These are phyloP conservation scores for Oscheius sp. DNA, from an alignment of 2,888 invertebrate species.

Conservation along the genomic window DNA sequence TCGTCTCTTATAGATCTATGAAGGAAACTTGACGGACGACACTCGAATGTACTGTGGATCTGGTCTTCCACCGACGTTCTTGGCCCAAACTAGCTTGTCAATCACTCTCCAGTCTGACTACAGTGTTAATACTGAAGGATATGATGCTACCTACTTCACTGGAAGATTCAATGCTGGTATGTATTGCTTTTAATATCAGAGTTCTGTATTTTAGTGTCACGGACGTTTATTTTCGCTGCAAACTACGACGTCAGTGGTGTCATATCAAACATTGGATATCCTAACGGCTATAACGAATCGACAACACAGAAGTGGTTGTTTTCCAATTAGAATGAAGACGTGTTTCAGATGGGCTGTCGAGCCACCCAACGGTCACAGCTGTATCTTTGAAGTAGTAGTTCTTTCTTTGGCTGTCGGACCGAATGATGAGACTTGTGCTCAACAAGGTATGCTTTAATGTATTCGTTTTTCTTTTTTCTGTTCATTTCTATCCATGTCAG, in stretches of 20 bases:
- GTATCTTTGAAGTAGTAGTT: conserved; percentile 10
- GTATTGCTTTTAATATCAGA: not conserved
- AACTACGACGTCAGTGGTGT: conserved; percentile 47
- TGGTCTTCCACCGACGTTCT: conserved; percentile 44
- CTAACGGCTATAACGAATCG: conserved; percentile 48
- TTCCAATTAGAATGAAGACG: not conserved
- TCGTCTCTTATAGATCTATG: conserved; percentile 9
- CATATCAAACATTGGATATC: conserved; percentile 62
- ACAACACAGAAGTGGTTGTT: conserved; percentile 43
- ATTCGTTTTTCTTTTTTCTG: no score
- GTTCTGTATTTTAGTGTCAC: conserved; percentile 7
- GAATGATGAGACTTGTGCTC: not conserved
- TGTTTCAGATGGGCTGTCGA: conserved; percentile 22
- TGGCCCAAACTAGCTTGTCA: conserved; percentile 23
- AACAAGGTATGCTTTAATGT: not conserved
- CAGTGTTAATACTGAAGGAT: conserved; percentile 51
- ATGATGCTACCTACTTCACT: conserved; percentile 58
- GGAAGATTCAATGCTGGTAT: conserved; percentile 35
- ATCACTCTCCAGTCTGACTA: conserved; percentile 50
- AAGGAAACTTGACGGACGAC: not conserved
- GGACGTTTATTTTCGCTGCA: conserved; percentile 3
- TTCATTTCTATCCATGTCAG: no score
- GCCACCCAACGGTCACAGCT: conserved; percentile 28
- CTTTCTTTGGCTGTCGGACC: conserved; percentile 12
- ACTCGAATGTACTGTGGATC: conserved; percentile 49